Evolutionary conservation across 2,888 invertebrate genomes (phyloP), one percentile per base, ranked within the genome.

Genomic region (Conops quadrifasciatus): DNA sequence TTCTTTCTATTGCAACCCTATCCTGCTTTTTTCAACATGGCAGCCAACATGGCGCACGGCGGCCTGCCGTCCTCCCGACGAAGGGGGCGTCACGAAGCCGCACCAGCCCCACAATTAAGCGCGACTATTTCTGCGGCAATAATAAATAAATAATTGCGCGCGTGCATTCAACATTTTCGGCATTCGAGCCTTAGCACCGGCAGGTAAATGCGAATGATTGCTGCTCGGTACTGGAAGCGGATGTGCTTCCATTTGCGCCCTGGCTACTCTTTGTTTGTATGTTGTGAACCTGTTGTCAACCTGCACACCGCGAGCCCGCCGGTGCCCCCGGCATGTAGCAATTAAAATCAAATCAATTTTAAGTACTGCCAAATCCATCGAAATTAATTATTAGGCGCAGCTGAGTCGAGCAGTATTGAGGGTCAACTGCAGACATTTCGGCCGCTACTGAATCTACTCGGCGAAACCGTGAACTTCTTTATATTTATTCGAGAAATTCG

Each of bases 301-400:
- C n/a, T n/a, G n/a, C n/a, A n/a, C n/a, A n/a, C n/a, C n/a, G n/a
- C n/a, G n/a, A n/a, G n/a, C n/a, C n/a, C n/a, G n/a, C n/a, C n/a
- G n/a, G n/a, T n/a, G n/a, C n/a, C n/a, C n/a, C n/a, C n/a, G n/a
- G n/a, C n/a, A n/a, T 63, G 59, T 71, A 71, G 78, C 82, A 81
- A 81, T 81, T 81, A 81, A 81, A 81, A 77, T 82, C 81, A 82
- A 81, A 81, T 81, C 81, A 82, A 81, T 81, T 82, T 82, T 77
- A 82, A 82, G 80, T 78, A 80, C 80, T 78, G 74, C 74, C 78
- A 82, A 78, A 81, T 81, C 81, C 81, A 81, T 80, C 75, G 76
- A 76, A 79, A 82, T 82, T 81, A 82, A 81, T 81, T 82, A 80
- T 76, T 75, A 30, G 56, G 45, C 26, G 59, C 70, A 56, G 47